Base-by-base conservation (phyloP, 2,113 vertebrate genomes). In the Nyctereutes procyonoides region DNA sequence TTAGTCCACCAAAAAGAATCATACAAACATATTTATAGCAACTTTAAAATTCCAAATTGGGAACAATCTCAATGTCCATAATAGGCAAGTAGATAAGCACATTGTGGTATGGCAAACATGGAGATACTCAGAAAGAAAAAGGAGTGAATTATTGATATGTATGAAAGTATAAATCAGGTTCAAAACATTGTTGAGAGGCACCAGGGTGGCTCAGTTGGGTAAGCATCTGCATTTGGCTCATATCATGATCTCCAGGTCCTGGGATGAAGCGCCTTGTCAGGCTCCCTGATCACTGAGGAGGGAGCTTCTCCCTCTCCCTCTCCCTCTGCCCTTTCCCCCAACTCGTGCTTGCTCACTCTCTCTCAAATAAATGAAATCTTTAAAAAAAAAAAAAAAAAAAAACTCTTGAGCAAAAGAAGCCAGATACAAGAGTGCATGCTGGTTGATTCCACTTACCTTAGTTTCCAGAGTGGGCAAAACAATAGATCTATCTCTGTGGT, bases 381-480 rank as follows among this genome's bases (percentile, higher is more conserved):
- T 3, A 4, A 2, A 4, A 8, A n/a, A n/a, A 69, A 4, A 8
- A n/a, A n/a, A 69, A 69, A 0, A 2, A 4, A 3, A 69, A n/a
- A 69, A n/a, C n/a, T 32, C 32, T 81, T 65, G 20, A 56, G 51
- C 5, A 16, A 73, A 76, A 55, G 86, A 62, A 82, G 32, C 32
- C 26, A 14, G 48, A 43, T 11, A 17, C 55, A 32, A 67, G 55
- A 17, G 77, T 63, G 9, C 13, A 7, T 30, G 30, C 55, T 55
- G 65, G 9, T 24, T 26, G 56, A 73, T 38, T 63, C 32, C 13
- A 51, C 56, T 73, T 53, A n/a, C 12, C 28, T 14, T 60, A 32
- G 51, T 65, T 67, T 38, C 71, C 9, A 24, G 38, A 81, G 65
- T 55, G 62, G 38, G 28, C 9, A 15, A 51, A 65, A 20, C 13